Evolutionary conservation across 2,888 invertebrate species (phyloP).

Genomic region (Nymphalis urticae): DNA sequence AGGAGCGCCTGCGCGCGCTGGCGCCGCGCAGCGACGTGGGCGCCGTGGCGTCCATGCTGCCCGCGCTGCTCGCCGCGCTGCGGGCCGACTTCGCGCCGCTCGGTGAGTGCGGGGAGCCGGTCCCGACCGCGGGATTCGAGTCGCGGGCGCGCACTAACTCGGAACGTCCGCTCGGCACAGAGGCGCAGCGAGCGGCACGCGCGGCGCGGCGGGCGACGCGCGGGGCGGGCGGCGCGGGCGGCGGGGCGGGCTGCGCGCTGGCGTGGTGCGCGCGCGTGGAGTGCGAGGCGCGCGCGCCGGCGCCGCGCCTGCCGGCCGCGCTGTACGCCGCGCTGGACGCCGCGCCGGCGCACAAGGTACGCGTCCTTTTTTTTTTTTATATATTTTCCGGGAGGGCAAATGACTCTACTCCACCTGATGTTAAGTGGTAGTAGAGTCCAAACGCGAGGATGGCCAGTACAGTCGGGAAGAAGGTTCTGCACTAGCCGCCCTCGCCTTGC

Average conservation of each 20-base stretch:
- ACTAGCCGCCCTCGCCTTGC: too few relatives aligned
- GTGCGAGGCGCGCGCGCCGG: slow-evolving; percentile 44
- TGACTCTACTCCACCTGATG: too few relatives aligned
- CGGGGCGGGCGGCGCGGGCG: slow-evolving; percentile 27
- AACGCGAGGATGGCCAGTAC: too few relatives aligned
- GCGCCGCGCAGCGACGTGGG: slow-evolving; percentile 22
- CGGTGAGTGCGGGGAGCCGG: slow-evolving; percentile 31
- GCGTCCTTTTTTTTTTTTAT: too few relatives aligned
- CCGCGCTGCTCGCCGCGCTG: slow-evolving; percentile 47
- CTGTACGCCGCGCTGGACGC: slow-evolving; percentile 81
- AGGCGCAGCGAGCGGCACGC: slow-evolving; percentile 39
- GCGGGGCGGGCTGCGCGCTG: slow-evolving; percentile 40
- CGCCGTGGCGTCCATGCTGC: slow-evolving; percentile 46
- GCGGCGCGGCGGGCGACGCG: slow-evolving; percentile 38
- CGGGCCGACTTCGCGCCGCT: slow-evolving; percentile 31
- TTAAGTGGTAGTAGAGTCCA: too few relatives aligned
- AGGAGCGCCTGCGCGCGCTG: slow-evolving; percentile 32
- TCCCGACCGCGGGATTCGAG: not conserved
- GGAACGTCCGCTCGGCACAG: slow-evolving; percentile 34
- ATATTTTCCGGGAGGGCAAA: too few relatives aligned
- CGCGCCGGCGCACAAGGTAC: slow-evolving; percentile 50
- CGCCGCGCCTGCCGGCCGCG: slow-evolving; percentile 47
- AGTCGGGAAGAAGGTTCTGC: too few relatives aligned
- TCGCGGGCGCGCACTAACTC: slow-evolving; percentile 35
- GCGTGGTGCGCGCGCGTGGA: slow-evolving; percentile 42